Base-by-base conservation (phyloP, 2,797 vertebrate species). In the Alca torda region DNA sequence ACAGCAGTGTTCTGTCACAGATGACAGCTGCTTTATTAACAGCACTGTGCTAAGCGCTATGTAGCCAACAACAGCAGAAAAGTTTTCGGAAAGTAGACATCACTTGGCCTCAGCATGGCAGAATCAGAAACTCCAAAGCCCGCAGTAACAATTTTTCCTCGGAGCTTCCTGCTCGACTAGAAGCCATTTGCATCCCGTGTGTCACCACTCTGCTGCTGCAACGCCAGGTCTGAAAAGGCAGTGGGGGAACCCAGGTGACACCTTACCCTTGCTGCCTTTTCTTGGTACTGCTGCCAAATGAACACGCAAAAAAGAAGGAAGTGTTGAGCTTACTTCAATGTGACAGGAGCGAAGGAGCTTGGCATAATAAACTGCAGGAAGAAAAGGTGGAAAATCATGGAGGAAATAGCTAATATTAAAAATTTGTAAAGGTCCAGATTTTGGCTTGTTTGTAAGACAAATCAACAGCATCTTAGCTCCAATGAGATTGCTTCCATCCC, bases 161-260 rank as follows among this genome's bases (percentile, higher is more conserved):
- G 14, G 31, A 51, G 14, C 13, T 65, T 19, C 11, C 46, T 61
- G 16, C 23, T 46, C 2, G 1, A 15, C 39, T 33, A 18, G 5
- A 72, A 60, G 6, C 5, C 23, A 10, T 59, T 43, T n/a, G 33
- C 54, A 45, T 19, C 8, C 14, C 3, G 0, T 3, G 25, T 23
- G 35, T 26, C 67, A 24, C 7, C 20, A 1, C 33, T 18, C 37
- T 39, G 53, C 63, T 31, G 33, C 59, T 57, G 26, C 53, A 46
- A 24, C 7, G 25, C 37, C 41, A 16, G 46, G 33, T n/a, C 51
- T 65, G 72, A 74, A 41, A 41, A 41, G 0, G 1, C 16, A 9
- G 17, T 8, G 2, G 1, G 31, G 59, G 70, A 60, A 16, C 16
- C 20, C 53, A 39, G 48, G 6, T 25, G 7, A 13, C 33, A 24